phyloP scores from a whole-genome alignment of 2,797 vertebrate genomes.

The Gorsachius magnificus region DNA sequence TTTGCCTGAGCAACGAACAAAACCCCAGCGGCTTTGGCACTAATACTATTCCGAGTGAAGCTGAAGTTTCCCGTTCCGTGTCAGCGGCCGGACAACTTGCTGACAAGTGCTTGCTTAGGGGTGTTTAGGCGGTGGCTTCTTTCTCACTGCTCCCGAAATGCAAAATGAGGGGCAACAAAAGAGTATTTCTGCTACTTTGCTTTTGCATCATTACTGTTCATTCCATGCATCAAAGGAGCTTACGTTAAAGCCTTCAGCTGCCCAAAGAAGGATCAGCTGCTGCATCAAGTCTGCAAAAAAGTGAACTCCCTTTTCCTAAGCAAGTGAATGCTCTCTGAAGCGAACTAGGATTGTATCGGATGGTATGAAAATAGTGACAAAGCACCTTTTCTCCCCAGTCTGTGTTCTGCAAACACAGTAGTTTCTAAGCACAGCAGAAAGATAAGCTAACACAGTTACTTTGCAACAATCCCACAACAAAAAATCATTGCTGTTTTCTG shows the following conservation, averaged over 20 bases:
- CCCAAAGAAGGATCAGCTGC: background rate
- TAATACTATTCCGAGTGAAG: background rate
- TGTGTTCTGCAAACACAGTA: background rate
- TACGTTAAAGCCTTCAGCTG: background rate
- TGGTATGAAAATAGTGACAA: background rate
- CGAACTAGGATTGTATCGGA: background rate
- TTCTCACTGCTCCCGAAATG: background rate
- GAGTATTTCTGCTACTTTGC: background rate
- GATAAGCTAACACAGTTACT: background rate
- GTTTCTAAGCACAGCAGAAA: background rate
- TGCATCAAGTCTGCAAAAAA: background rate
- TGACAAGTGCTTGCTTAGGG: background rate
- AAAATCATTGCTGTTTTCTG: background rate
- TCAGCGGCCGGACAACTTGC: background rate
- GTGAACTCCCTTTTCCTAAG: background rate
- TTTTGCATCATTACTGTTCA: background rate
- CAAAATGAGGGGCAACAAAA: background rate
- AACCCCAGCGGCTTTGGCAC: background rate
- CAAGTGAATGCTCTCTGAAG: background rate
- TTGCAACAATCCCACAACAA: background rate
- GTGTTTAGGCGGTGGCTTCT: background rate
- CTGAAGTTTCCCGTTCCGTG: background rate
- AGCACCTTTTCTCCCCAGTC: background rate
- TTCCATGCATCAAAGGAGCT: background rate
- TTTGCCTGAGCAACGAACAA: background rate